Evolutionary conservation across 1,140 invertebrate species (phyloP), one percentile per base, ranked within the genome.

Genomic region (Aphelinus atriplicis): DNA sequence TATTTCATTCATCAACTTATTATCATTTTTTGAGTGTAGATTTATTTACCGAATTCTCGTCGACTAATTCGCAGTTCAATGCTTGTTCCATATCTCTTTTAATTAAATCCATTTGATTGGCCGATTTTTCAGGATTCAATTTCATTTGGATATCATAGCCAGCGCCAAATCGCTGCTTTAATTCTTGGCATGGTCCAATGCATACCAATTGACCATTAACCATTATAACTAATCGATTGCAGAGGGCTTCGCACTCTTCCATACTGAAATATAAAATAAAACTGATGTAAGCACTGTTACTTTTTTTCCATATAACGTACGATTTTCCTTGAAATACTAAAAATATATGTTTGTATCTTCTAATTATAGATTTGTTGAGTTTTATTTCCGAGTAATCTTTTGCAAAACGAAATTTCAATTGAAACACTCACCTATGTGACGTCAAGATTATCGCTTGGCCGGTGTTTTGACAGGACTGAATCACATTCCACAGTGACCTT

Each of bases 171-270:
- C 84, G 84, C 61, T 90, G 88, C 69, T 94, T 94, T 61, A 94
- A 83, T 80, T 93, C 92, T 84, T 93, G 92, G 76, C 91, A 87
- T 1, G 92, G 90, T 5, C 93, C 93, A 72, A 94, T 85, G 76
- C 93, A 94, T 78, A 90, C 90, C 75, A 96, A 90, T 71, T 92
- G 89, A 1, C 96, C 96, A 82, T 92, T 93, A 1, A 96, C 95
- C 95, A 97, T 97, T 58, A 97, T 95, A 45, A 94, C 95, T 61
- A 97, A 84, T 65, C 94, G 85, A 46, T 94, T 93, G 81, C 96
- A 97, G 3, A 97, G 88, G 10, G 93, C 95, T 86, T 97, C 95
- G 86, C 95, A 97, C 89, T 97, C 96, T 85, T 96, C 95, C 95
- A 97, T 96, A 79, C 94, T 94, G 81, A 47, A 84, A 73, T 2